These are phyloP conservation scores for Kradibia gibbosae DNA, from an alignment of 1,140 invertebrate genomes.

Conservation along the genomic window DNA sequence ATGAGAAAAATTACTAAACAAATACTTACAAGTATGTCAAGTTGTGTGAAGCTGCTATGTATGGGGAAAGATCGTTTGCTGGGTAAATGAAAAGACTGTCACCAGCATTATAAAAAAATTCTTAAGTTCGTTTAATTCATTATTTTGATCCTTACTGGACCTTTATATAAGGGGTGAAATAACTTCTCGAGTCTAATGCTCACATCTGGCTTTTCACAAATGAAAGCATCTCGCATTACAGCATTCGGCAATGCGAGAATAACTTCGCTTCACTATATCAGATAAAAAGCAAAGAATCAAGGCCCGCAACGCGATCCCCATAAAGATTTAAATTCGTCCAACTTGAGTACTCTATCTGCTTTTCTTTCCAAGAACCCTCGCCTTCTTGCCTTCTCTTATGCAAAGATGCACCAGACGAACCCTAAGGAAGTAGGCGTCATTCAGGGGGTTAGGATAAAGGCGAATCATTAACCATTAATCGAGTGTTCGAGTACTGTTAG, in stretches of 20 bases:
- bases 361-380: conserved; percentile 2
- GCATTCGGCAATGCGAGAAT: background rate
- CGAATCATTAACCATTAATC: background rate
- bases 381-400: conserved; percentile 44
- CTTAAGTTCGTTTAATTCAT: background rate
- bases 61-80: background rate
- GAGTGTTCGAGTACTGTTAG: background rate
- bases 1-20: too few species aligned
- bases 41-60: too few species aligned
- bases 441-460: background rate
- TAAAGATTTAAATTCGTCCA: conserved; percentile 18
- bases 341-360: background rate
- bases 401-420: conserved; percentile 19
- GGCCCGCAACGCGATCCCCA: background rate
- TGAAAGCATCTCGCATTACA: conserved; percentile 25
- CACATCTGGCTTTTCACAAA: conserved; percentile 20
- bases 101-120: background rate
- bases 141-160: background rate
- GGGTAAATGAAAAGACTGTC: too few species aligned
- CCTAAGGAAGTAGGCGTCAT: conserved; percentile 36
- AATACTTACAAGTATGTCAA: too few species aligned
- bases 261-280: background rate
- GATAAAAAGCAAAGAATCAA: conserved; percentile 35
- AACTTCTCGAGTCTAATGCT: background rate
- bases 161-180: background rate